Base-by-base conservation (phyloP, 2,113 vertebrate species). In the Micronycteris hirsuta region DNA sequence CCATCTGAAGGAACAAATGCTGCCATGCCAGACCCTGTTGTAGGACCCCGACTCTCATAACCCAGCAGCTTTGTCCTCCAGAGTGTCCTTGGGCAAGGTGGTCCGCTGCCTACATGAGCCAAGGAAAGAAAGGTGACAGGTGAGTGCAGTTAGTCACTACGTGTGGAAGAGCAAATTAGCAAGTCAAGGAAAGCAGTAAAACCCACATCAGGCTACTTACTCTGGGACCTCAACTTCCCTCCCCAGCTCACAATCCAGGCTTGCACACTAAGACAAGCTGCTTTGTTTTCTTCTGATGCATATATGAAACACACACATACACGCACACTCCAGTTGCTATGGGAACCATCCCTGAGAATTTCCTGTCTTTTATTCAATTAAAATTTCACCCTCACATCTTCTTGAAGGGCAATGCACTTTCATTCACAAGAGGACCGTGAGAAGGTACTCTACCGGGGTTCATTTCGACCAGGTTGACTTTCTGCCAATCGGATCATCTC, bases 291-390 rank as follows among this genome's bases (percentile, higher is more conserved):
- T 73, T 24, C 65, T 31, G 70, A 68, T 28, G 33, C 56, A 54
- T 43, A 67, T 20, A 7, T 87, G 92, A 93, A 92, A 10, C 28
- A 28, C 31, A 81, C 36, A 67, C 65, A 38, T n/a, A 43, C n/a
- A 31, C 16, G n/a, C 36, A 13, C 52, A 13, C 36, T 33, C 36
- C 26, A 2, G 97, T 97, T 97, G 86, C 96, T 83, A 97, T 97
- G 91, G 97, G 56, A 97, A 97, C 97, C 82, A 95, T 80, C 74
- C 93, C 84, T 78, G 68, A 81, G 84, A 84, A 77, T 56, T 82
- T 63, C 83, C 89, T 47, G 1, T 77, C 92, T 96, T 96, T 92
- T 78, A 93, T 81, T 95, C 96, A 94, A 95, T 96, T 96, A 96
- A 93, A 97, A 95, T 97, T 91, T 95, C 41, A 52, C 45, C 56